Evolutionary conservation across 2,113 vertebrate species (phyloP).

Genomic region (Thermophis baileyi): DNA sequence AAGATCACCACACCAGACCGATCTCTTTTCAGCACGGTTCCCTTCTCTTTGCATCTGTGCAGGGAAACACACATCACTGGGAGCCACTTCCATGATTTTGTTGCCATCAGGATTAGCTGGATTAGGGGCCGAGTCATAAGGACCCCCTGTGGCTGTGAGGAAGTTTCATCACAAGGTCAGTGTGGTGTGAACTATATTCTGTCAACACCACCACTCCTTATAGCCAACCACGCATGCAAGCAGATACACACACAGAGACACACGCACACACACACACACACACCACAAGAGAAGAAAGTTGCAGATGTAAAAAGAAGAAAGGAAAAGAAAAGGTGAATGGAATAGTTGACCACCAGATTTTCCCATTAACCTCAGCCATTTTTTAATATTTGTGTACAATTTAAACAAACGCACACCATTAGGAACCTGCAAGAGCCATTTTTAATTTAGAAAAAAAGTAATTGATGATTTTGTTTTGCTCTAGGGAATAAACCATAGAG

Average conservation of each 20-base stretch:
- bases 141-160: constrained; percentile 76
- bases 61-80: constrained; percentile 65
- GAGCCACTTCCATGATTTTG: constrained; percentile 79
- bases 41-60: constrained; percentile 61
- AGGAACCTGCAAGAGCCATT: constrained; percentile 27
- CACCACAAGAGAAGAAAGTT: constrained; percentile 24
- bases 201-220: constrained; percentile 70
- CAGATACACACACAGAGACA: neutral
- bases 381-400: constrained; percentile 6
- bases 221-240: constrained; percentile 34
- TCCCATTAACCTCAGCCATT: neutral
- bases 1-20: constrained; percentile 35
- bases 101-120: constrained; percentile 81
- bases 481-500: constrained; percentile 61
- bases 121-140: constrained; percentile 78
- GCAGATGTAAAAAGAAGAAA: constrained; percentile 32
- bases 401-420: neutral
- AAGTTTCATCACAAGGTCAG: constrained; percentile 81
- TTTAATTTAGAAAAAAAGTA: constrained; percentile 61
- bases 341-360: constrained; percentile 43
- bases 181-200: constrained; percentile 75
- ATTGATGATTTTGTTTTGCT: constrained; percentile 46
- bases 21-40: constrained; percentile 37
- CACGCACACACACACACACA: too few relatives aligned
- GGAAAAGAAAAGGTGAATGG: constrained; percentile 36